Percentiles rank a stretch among this genome's conserved stretches.
Evolutionary conservation across 30 jellyfish, hydroid and myxozoan genomes (phyloP).

Genomic region (Pseudorhiza aurosa): DNA sequence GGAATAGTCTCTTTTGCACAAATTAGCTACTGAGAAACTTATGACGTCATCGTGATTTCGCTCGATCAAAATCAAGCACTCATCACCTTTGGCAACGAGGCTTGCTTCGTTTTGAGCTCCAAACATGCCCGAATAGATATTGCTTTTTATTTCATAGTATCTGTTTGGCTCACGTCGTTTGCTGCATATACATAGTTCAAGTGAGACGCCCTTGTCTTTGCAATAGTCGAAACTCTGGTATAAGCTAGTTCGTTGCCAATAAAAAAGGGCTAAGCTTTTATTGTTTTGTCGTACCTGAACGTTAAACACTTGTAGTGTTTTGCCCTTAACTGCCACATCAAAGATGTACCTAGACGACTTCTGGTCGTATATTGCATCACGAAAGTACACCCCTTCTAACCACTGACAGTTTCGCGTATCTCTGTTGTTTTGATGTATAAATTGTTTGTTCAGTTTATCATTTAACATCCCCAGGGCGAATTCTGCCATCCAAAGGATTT

Average conservation of each 20-base stretch:
- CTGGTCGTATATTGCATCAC: constrained; percentile 29
- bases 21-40: constrained; percentile 49
- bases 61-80: constrained; percentile 46
- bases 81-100: not conserved
- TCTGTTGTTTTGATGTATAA: not conserved
- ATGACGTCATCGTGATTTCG: constrained; percentile 58
- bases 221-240: constrained; percentile 58
- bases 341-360: constrained; percentile 21
- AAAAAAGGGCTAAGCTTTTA: constrained; percentile 17
- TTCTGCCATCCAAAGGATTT: constrained; percentile 85
- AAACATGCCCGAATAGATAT: constrained; percentile 30
- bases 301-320: constrained; percentile 58
- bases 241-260: constrained; percentile 86
- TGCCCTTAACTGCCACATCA: constrained; percentile 51
- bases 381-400: constrained; percentile 44
- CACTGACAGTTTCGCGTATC: constrained; percentile 41
- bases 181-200: constrained; percentile 76
- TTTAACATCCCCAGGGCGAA: constrained; percentile 78
- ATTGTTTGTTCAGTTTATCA: constrained; percentile 27
- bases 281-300: constrained; percentile 40
- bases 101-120: constrained; percentile 1
- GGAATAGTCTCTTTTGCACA: constrained; percentile 2
- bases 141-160: not conserved
- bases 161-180: not conserved
- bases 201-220: constrained; percentile 62